A percentile compares a stretch with the other conserved stretches of the same genome.
Evolutionary conservation across 1,140 invertebrate species (phyloP).

Genomic region (Thaumatotibia leucotreta): DNA sequence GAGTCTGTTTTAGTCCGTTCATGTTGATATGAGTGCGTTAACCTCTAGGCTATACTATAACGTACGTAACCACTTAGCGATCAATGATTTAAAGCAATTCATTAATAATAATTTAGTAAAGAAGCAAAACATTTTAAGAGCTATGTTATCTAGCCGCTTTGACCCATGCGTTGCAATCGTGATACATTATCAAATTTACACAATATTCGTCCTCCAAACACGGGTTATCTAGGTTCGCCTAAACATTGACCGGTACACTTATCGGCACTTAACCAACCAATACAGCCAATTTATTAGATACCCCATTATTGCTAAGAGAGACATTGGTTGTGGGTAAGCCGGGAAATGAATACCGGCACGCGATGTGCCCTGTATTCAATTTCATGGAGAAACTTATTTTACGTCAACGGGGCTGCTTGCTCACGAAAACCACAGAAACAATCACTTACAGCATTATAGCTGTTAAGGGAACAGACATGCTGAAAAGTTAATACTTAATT

Average conservation of each 20-base stretch:
- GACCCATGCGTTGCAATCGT: neutral
- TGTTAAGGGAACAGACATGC: neutral
- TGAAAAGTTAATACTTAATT: neutral
- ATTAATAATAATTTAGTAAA: no score
- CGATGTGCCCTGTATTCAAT: constrained; percentile 59
- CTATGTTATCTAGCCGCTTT: neutral
- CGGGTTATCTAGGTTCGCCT: constrained; percentile 46
- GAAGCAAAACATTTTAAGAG: neutral
- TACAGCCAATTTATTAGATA: constrained; percentile 60
- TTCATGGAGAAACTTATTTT: constrained; percentile 66
- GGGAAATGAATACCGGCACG: constrained; percentile 55
- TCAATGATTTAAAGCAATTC: no score
- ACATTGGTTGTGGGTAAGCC: constrained; percentile 48
- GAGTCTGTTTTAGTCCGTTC: neutral
- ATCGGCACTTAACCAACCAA: constrained; percentile 42
- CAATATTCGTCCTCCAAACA: constrained; percentile 33
- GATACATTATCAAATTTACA: constrained; percentile 16
- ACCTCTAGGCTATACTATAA: neutral
- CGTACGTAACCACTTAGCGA: neutral
- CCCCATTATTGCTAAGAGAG: constrained; percentile 53
- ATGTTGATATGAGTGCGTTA: neutral
- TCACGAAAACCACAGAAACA: constrained; percentile 48
- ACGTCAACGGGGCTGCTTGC: constrained; percentile 39
- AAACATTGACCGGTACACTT: constrained; percentile 35
- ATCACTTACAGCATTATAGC: constrained; percentile 27